These are phyloP conservation scores for Alcedo quadribrachys DNA, from an alignment of 2,797 vertebrate genomes.

Conservation along the genomic window DNA sequence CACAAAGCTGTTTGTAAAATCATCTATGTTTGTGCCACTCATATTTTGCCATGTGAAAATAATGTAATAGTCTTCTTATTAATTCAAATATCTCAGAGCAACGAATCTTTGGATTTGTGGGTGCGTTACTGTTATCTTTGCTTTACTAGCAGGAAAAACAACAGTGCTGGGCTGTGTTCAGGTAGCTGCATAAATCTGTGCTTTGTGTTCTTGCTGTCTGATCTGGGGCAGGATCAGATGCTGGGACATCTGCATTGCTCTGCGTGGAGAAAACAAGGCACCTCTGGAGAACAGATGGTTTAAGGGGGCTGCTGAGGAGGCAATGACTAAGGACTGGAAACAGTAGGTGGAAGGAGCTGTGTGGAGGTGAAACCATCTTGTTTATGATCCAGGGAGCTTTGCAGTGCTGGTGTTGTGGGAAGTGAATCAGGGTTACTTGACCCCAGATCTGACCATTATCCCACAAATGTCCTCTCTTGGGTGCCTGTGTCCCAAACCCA, in stretches of 20 bases:
- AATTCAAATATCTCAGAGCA: background rate
- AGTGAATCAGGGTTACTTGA: background rate
- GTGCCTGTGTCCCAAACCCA: background rate
- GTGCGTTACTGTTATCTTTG: background rate
- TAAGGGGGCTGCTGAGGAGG: slow-evolving; percentile 42
- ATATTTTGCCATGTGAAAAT: background rate
- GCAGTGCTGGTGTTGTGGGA: background rate
- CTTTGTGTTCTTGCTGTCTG: background rate
- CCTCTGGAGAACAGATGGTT: slow-evolving; percentile 50
- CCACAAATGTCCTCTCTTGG: background rate
- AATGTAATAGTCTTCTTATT: background rate
- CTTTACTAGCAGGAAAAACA: background rate
- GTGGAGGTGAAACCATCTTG: background rate
- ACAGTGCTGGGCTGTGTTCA: background rate
- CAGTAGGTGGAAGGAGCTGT: slow-evolving; percentile 34
- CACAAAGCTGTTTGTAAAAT: background rate
- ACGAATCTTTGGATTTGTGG: background rate
- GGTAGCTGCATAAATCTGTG: background rate
- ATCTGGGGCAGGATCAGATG: background rate
- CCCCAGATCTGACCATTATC: background rate
- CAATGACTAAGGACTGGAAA: slow-evolving; percentile 28
- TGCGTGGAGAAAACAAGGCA: slow-evolving; percentile 19
- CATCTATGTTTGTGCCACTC: background rate
- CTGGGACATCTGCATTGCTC: background rate
- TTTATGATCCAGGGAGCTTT: background rate